Evolutionary conservation across 2,888 invertebrate species (phyloP), one percentile per base, ranked within the genome.

Genomic region (Acrobasis repandana): DNA sequence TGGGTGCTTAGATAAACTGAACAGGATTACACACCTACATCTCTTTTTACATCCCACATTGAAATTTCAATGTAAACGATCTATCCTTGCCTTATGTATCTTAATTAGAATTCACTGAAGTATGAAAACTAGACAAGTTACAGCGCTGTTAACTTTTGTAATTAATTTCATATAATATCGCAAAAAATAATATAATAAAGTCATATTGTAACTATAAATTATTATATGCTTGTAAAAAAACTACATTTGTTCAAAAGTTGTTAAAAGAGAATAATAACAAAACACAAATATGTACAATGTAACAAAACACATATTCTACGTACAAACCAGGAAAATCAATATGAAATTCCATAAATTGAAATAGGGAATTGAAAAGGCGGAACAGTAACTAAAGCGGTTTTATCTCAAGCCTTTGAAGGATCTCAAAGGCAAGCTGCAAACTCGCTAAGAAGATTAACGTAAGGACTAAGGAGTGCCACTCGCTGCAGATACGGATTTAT

Each of bases 1-100:
- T 90, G 86, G 88, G 91, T 77, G 84, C 79, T 79, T 79, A 81
- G 80, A 79, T 82, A 83, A 85, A 85, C 58, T 20, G 20, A 86
- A 60, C 80, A 83, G 82, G 80, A 87, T 82, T 82, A n/a, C n/a
- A 80, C 72, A 75, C 66, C 82, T 76, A 83, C 85, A 73, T 70
- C 60, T 36, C 16, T 43, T 51, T 52, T 62, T 75, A 74, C 80
- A 76, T 76, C 74, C 76, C 66, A 79, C 77, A 73, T 67, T 60
- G 60, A 65, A 60, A 63, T 65, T 67, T 66, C 64, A 64, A 68
- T 66, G 66, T 60, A 20, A 62, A 59, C 57, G 47, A 43, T 63
- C 60, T n/a, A 62, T 54, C 51, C 54, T 49, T 60, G 52, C 4
- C n/a, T 43, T 43, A 43, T 43, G 34, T 47, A 60, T 43, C 16